Percentiles rank a stretch among this genome's conserved stretches.
Conservation (phyloP, 2,797 vertebrate genomes). For the Mormyrops boulengeri region DNA sequence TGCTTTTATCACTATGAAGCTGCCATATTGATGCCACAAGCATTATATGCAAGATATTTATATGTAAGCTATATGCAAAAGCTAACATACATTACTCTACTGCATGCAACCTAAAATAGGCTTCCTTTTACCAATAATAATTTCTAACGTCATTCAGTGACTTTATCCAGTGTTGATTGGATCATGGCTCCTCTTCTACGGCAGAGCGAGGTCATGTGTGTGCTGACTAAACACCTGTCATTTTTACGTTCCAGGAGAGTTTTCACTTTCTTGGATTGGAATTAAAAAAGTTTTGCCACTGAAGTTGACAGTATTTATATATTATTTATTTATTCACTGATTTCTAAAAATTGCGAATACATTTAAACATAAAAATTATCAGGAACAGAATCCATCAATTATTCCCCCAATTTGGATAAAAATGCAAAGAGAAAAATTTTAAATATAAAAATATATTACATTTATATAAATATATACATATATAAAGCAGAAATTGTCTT, state of each 20-base stretch:
- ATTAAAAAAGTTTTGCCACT: not conserved
- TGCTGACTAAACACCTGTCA: not conserved
- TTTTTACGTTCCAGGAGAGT: not conserved
- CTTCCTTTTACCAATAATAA: not conserved
- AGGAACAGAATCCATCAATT: not conserved
- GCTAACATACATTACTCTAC: not conserved
- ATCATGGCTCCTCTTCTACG: not conserved
- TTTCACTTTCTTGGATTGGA: not conserved
- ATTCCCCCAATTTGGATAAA: not conserved
- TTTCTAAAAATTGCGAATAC: not conserved
- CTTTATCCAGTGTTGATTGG: not conserved
- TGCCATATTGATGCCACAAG: not conserved
- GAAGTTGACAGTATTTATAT: not conserved
- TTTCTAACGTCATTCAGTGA: not conserved
- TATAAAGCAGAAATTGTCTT: not conserved
- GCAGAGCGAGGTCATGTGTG: not conserved
- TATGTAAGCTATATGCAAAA: not conserved
- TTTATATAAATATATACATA: not conserved
- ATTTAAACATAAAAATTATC: not conserved
- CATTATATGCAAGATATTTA: not conserved
- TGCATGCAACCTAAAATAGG: not conserved
- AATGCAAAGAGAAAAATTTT: not conserved
- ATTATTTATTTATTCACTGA: not conserved
- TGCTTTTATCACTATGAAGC: not conserved
- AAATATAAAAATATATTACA: not conserved